These are phyloP conservation scores for Thyatira batis DNA, from an alignment of 2,888 invertebrate genomes.

Conservation along the genomic window DNA sequence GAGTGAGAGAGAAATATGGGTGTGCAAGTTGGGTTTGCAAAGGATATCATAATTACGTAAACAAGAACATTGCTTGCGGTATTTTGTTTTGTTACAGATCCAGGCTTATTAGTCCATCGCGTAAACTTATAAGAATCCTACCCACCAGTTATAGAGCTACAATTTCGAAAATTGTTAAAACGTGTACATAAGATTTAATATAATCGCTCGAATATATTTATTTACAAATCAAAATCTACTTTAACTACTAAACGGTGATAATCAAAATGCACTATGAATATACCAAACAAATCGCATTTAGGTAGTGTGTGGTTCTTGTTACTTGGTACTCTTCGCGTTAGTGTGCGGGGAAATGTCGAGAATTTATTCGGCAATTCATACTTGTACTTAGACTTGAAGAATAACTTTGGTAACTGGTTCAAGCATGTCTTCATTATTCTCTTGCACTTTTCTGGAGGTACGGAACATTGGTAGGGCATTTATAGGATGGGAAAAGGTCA, in stretches of 20 bases:
- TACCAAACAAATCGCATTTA: conserved; percentile 69
- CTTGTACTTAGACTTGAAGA: conserved; percentile 67
- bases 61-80: no score
- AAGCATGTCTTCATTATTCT: conserved; percentile 71
- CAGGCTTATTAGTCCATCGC: no score
- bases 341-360: conserved; percentile 68
- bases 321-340: conserved; percentile 54
- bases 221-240: no score
- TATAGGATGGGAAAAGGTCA: background rate
- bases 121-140: no score
- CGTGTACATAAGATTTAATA: no score
- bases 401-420: conserved; percentile 69
- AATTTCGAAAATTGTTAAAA: no score
- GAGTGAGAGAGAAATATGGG: no score
- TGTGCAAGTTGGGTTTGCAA: no score
- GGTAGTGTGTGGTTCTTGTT: conserved; percentile 76
- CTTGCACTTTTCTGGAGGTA: conserved; percentile 71
- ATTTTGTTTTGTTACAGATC: no score
- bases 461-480: background rate
- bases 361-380: conserved; percentile 62
- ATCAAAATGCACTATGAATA: conserved; percentile 21
- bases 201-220: no score
- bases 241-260: conserved; percentile 28
- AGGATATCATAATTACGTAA: no score
- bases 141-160: no score